Percentiles rank a stretch among this genome's conserved stretches.
phyloP scores from a whole-genome alignment of 2,113 vertebrate genomes.

The Scortum barcoo region DNA sequence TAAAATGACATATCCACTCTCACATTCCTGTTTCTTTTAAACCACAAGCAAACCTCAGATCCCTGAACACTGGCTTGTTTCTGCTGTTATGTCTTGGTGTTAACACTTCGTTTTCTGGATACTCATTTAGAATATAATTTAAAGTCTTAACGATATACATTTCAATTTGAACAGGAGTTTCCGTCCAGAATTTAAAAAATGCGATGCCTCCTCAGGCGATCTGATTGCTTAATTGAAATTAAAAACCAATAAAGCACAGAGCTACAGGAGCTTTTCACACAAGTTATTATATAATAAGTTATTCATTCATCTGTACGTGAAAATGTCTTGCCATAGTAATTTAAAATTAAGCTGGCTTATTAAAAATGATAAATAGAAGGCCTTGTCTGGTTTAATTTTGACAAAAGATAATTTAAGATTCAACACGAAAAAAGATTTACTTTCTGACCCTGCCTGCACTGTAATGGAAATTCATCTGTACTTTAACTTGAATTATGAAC shows the following conservation, averaged over 20 bases:
- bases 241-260: not conserved
- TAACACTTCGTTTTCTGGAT: not conserved
- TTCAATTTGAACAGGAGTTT: not conserved
- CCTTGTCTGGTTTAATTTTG: slow-evolving; percentile 8
- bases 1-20: not conserved
- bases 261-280: not conserved
- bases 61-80: not conserved
- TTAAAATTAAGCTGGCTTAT: not conserved
- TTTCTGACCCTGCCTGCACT: slow-evolving; percentile 19
- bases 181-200: not conserved
- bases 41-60: not conserved
- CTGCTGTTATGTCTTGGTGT: not conserved
- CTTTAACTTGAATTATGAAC: slow-evolving; percentile 53
- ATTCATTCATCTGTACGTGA: not conserved
- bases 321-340: not conserved
- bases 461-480: not conserved
- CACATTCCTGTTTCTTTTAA: not conserved
- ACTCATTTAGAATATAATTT: not conserved
- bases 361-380: slow-evolving; percentile 23
- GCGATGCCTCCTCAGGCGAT: too few species aligned
- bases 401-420: slow-evolving; percentile 34
- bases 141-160: not conserved
- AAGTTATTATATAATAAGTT: not conserved
- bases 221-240: not conserved
- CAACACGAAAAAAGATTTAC: slow-evolving; percentile 28